Percentiles rank a stretch among this genome's conserved stretches.
Conservation (phyloP, 2,113 vertebrate species). For the Ceyx margarethae region DNA sequence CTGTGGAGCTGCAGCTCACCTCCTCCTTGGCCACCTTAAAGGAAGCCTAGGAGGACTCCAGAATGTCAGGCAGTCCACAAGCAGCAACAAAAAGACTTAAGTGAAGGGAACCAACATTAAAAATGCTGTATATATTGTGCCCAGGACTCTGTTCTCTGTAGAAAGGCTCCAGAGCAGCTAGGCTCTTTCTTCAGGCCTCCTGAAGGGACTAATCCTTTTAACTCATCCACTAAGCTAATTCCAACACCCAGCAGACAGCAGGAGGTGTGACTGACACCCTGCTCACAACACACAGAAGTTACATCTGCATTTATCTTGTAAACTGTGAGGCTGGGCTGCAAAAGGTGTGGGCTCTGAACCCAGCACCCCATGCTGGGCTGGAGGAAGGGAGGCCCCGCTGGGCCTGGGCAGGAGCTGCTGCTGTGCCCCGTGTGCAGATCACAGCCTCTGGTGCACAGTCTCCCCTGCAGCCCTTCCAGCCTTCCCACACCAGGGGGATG, state of each 20-base stretch:
- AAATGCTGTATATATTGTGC: not conserved
- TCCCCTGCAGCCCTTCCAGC: not conserved
- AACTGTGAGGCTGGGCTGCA: not conserved
- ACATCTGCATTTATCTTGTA: not conserved
- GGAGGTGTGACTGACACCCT: not conserved
- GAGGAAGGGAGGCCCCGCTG: not conserved
- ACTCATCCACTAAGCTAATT: not conserved
- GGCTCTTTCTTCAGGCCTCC: not conserved
- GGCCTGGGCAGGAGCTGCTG: not conserved
- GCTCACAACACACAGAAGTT: not conserved
- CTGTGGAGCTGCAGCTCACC: not conserved
- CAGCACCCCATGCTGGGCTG: fast-evolving
- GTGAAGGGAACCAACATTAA: not conserved
- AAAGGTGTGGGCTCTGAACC: not conserved
- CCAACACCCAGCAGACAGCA: not conserved
- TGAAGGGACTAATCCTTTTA: not conserved
- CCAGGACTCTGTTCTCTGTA: not conserved
- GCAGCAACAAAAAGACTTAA: not conserved
- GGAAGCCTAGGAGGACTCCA: not conserved
- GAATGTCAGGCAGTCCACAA: not conserved
- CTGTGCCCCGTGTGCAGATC: not conserved
- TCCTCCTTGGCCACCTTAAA: not conserved
- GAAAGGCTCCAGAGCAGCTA: not conserved
- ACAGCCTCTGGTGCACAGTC: not conserved
- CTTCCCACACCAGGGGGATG: fast-evolving